A percentile compares a stretch with the other conserved stretches of the same genome.
Evolutionary conservation across 2,797 vertebrate genomes (phyloP).

Genomic region (Phalloptychus januarius): DNA sequence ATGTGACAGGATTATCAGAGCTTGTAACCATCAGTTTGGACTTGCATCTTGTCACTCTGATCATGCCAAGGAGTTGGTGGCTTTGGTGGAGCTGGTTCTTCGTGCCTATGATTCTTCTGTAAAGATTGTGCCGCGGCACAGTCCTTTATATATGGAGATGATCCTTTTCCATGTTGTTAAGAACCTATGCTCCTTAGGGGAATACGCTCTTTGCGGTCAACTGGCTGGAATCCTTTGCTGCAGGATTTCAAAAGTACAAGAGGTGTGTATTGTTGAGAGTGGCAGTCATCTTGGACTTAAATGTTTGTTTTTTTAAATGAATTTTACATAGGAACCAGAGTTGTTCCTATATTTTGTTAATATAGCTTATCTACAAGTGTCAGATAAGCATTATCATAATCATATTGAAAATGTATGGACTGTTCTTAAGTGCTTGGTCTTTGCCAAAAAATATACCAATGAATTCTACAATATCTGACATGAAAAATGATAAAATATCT

Average conservation of each 20-base stretch:
- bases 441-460: neutral
- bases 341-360: too few relatives aligned
- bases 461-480: neutral
- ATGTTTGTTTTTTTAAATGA: neutral
- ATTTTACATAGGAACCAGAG: neutral
- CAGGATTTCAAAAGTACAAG: constrained; percentile 63
- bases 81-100: constrained; percentile 82
- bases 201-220: constrained; percentile 42
- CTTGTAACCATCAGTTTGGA: constrained; percentile 86
- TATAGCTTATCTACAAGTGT: too few relatives aligned
- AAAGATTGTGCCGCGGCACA: constrained; percentile 59
- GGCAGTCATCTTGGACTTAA: neutral
- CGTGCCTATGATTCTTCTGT: constrained; percentile 73
- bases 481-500: neutral
- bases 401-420: too few relatives aligned
- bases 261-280: constrained; percentile 49
- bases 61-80: constrained; percentile 74
- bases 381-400: neutral
- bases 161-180: constrained; percentile 89
- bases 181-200: constrained; percentile 69
- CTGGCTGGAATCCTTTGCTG: constrained; percentile 79
- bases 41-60: constrained; percentile 35
- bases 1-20: constrained; percentile 86
- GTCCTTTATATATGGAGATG: constrained; percentile 89
- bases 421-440: too few relatives aligned